Evolutionary conservation across 2,888 invertebrate genomes (phyloP).

Genomic region (Yponomeuta plumbellus): DNA sequence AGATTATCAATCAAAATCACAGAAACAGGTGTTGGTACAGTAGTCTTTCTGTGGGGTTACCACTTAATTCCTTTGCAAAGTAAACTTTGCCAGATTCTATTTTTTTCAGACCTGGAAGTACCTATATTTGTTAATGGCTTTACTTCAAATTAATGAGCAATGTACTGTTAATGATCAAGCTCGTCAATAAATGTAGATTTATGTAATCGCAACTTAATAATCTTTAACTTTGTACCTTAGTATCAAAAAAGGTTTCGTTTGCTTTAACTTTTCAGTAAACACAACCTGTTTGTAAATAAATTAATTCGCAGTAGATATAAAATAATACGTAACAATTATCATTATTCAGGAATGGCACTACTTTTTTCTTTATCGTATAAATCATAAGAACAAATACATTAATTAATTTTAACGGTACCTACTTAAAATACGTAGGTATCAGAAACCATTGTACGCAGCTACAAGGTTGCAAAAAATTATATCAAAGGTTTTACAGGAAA

Average conservation of each 20-base stretch:
- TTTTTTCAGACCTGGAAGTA: too few relatives aligned
- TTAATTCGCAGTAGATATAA: too few relatives aligned
- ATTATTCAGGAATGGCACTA: slow-evolving; percentile 38
- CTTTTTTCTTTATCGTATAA: slow-evolving; percentile 21
- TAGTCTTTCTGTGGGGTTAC: too few relatives aligned
- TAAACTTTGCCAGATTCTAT: too few relatives aligned
- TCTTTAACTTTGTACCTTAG: not conserved
- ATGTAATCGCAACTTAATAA: not conserved
- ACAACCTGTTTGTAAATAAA: not conserved
- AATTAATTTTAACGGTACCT: too few relatives aligned
- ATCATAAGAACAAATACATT: not conserved
- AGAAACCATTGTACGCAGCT: too few relatives aligned
- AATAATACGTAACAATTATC: too few relatives aligned
- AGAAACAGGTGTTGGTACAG: too few relatives aligned
- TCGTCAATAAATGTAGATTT: not conserved
- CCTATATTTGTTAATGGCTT: too few relatives aligned
- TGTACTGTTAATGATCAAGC: not conserved
- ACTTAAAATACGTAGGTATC: not conserved
- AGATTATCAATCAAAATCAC: too few relatives aligned
- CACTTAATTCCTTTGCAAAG: too few relatives aligned
- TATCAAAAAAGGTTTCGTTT: not conserved
- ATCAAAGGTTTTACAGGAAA: slow-evolving; percentile 21
- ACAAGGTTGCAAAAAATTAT: not conserved
- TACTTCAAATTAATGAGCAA: not conserved
- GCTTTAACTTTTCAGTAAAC: not conserved